A percentile compares a stretch with the other conserved stretches of the same genome.
phyloP scores from a whole-genome alignment of 2,888 invertebrate species.

The Phaedon cochleariae region DNA sequence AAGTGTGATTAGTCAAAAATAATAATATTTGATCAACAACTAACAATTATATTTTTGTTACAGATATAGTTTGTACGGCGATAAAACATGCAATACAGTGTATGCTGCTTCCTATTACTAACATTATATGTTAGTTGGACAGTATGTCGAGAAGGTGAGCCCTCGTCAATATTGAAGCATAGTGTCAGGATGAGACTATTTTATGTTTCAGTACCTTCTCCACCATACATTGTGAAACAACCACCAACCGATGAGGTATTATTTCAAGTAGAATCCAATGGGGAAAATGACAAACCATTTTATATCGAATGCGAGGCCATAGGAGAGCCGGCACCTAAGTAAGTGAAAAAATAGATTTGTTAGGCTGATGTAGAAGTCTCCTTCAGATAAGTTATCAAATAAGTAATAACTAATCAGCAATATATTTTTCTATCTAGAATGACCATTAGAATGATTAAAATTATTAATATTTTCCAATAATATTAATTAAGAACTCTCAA shows the following conservation, averaged over 20 bases:
- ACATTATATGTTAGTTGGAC: constrained; percentile 43
- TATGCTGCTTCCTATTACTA: constrained; percentile 46
- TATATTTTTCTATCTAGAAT: too few species aligned
- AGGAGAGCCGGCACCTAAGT: constrained; percentile 94
- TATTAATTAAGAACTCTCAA: too few species aligned
- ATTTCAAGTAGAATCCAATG: constrained; percentile 88
- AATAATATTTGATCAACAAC: too few species aligned
- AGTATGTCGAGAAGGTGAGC: constrained; percentile 48
- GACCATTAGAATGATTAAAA: too few species aligned
- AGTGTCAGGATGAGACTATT: constrained; percentile 1
- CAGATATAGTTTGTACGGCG: constrained; percentile 41
- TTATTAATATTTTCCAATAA: too few species aligned
- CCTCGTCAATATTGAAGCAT: neutral
- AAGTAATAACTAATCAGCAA: too few species aligned
- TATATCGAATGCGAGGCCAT: constrained; percentile 96
- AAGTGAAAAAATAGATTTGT: too few species aligned
- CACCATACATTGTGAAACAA: constrained; percentile 91
- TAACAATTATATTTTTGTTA: constrained; percentile 29
- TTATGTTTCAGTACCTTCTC: constrained; percentile 77
- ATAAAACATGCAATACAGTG: constrained; percentile 46
- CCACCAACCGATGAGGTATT: constrained; percentile 90
- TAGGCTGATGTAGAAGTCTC: too few species aligned
- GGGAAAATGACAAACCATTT: constrained; percentile 92
- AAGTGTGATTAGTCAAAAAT: too few species aligned
- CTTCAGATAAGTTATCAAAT: too few species aligned